Evolutionary conservation across 2,888 invertebrate genomes (phyloP).

Genomic region (Drosophila longiperda): DNA sequence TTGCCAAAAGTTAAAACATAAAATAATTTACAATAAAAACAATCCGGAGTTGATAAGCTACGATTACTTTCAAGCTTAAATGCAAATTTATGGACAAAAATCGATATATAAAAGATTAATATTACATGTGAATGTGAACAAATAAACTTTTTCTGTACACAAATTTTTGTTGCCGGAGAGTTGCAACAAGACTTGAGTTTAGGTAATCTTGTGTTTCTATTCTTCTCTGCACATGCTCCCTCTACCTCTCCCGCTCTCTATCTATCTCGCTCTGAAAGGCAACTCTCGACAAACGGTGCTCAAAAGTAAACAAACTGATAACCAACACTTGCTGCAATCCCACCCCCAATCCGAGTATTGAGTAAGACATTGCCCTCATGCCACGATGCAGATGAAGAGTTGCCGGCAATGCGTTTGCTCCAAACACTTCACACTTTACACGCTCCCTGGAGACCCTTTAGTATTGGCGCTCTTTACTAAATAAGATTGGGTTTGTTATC

Average conservation of each 20-base stretch:
- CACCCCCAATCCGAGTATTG: neutral
- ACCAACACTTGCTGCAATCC: neutral
- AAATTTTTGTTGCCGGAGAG: neutral
- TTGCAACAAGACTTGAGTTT: neutral
- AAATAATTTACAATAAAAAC: neutral
- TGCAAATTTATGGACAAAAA: neutral
- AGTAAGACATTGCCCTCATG: neutral
- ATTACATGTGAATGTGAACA: neutral
- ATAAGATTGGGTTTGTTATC: slow-evolving; percentile 28
- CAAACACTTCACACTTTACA: slow-evolving; percentile 35
- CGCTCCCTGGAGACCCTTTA: slow-evolving; percentile 46
- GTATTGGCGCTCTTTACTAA: slow-evolving; percentile 14
- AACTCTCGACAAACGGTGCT: slow-evolving; percentile 15
- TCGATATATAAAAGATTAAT: neutral
- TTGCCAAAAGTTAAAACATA: neutral
- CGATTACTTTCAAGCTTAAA: neutral
- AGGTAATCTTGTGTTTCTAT: neutral
- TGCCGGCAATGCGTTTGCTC: slow-evolving; percentile 16
- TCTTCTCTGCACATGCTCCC: neutral
- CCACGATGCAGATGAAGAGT: neutral
- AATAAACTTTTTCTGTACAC: neutral
- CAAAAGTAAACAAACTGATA: slow-evolving; percentile 53
- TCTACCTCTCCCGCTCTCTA: neutral
- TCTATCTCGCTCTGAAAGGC: neutral
- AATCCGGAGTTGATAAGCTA: neutral